A percentile compares a stretch with the other conserved stretches of the same genome.
phyloP scores from a whole-genome alignment of 2,888 invertebrate genomes.

The Metopia argyrocephala region DNA sequence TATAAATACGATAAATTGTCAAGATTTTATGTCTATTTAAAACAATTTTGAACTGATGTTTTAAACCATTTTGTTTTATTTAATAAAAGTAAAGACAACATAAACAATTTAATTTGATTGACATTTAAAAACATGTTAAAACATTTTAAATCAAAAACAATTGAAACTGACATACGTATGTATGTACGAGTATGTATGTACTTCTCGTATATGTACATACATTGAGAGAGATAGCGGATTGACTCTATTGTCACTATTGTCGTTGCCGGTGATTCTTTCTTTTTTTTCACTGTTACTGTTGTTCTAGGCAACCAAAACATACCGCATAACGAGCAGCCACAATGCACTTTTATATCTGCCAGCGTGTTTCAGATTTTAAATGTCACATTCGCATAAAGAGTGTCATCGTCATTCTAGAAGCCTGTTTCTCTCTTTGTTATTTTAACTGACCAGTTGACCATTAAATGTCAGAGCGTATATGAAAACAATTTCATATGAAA shows the following conservation, averaged over 20 bases:
- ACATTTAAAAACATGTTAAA: constrained; percentile 41
- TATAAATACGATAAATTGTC: too few species aligned
- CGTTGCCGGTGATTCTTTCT: neutral
- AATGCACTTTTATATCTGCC: constrained; percentile 42
- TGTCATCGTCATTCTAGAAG: neutral
- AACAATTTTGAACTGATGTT: too few species aligned
- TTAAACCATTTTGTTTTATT: too few species aligned
- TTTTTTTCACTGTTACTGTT: too few species aligned
- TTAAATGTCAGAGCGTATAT: constrained; percentile 57
- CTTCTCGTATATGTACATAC: too few species aligned
- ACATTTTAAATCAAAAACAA: constrained; percentile 53
- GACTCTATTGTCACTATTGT: neutral
- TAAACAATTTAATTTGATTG: constrained; percentile 55
- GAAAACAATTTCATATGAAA: constrained; percentile 40
- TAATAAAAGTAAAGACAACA: constrained; percentile 14
- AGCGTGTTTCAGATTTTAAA: constrained; percentile 38
- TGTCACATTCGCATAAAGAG: constrained; percentile 30
- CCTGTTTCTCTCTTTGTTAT: neutral
- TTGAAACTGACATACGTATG: constrained; percentile 53
- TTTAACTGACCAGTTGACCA: constrained; percentile 37
- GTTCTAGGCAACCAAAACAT: constrained; percentile 44
- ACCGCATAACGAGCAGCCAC: constrained; percentile 47
- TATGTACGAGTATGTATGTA: too few species aligned
- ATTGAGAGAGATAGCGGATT: neutral
- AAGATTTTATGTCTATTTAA: too few species aligned